Conservation (phyloP, 1,140 invertebrate genomes). For the Sycophila sp. region DNA sequence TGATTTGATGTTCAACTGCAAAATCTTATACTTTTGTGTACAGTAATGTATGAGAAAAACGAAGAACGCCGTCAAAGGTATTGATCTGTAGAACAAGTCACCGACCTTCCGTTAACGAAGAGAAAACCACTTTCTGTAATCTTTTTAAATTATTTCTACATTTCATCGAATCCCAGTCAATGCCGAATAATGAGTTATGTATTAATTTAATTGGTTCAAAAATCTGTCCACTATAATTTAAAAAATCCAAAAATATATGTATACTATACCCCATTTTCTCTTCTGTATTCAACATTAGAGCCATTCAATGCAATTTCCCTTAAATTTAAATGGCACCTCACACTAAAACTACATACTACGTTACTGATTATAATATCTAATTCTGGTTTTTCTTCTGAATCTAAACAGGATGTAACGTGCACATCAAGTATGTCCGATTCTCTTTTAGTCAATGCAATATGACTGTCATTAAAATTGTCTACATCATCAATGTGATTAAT, state of each 20-base stretch:
- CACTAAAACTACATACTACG: slow-evolving; percentile 98
- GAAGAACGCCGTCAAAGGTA: no score
- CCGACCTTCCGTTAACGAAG: no score
- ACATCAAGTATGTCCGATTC: slow-evolving; percentile 54
- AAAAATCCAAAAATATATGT: background rate
- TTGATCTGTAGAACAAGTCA: no score
- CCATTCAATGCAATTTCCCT: slow-evolving; percentile 93
- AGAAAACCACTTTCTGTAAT: no score
- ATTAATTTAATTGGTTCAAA: no score
- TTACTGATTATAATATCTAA: slow-evolving; percentile 98
- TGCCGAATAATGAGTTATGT: no score
- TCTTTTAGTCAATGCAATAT: slow-evolving; percentile 47
- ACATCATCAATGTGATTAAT: slow-evolving; percentile 67
- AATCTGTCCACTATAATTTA: no score
- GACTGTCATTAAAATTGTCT: slow-evolving; percentile 57
- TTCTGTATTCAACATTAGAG: slow-evolving; percentile 93
- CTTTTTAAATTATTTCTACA: no score
- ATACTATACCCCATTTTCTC: slow-evolving; percentile 84
- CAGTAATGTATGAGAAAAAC: no score
- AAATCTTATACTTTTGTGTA: no score
- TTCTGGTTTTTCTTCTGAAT: slow-evolving; percentile 71
- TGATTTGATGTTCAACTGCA: no score
- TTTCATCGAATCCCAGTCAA: no score
- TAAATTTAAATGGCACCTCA: slow-evolving; percentile 96
- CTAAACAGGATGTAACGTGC: slow-evolving; percentile 49